Base-by-base conservation (phyloP, 2,113 vertebrate species). In the Osmerus eperlanus region DNA sequence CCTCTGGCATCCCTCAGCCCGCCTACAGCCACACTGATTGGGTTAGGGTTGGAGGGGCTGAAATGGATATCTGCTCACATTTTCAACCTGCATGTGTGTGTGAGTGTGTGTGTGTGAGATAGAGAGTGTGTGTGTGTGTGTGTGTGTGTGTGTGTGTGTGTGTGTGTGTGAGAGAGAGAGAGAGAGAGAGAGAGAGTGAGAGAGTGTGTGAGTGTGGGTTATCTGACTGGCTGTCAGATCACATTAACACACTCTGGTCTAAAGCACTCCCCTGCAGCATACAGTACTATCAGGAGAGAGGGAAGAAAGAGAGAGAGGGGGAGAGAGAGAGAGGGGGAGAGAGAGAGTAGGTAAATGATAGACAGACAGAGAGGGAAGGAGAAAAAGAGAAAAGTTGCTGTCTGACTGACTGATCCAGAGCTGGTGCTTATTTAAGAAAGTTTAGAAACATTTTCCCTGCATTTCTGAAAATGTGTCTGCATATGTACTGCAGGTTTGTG, bases 401-500 rank as follows among this genome's bases (percentile, higher is more conserved):
- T 16, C n/a, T n/a, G n/a, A n/a, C 12, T 14, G 53, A 16, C 54
- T 16, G 54, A n/a, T 15, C 14, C 54, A 56, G 54, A 56, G 54
- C 36, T 41, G 36, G 36, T 41, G 36, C 36, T 41, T 41, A 41
- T 41, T 41, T 4, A 41, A 41, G 36, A 41, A 41, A 41, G 36
- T 41, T 41, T 41, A 56, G 54, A 16, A 56, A 56, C 54, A 56
- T 41, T 41, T 41, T 41, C n/a, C n/a, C 36, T 41, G 70, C 54
- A 58, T 75, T 70, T 63, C 67, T 73, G 7, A 19, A 58, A 7
- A 21, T 2, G 0, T 71, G 72, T 51, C 71, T 36, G 14, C 81
- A 71, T 53, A 21, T 71, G 59, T 71, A 23, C 36, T 29, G 59
- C 53, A 52, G 64, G n/a, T 75, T 41, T 72, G 36, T 61, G 74